A percentile compares a stretch with the other conserved stretches of the same genome.
These are phyloP conservation scores for Labia minor DNA, from an alignment of 2,888 invertebrate genomes.

Conservation along the genomic window DNA sequence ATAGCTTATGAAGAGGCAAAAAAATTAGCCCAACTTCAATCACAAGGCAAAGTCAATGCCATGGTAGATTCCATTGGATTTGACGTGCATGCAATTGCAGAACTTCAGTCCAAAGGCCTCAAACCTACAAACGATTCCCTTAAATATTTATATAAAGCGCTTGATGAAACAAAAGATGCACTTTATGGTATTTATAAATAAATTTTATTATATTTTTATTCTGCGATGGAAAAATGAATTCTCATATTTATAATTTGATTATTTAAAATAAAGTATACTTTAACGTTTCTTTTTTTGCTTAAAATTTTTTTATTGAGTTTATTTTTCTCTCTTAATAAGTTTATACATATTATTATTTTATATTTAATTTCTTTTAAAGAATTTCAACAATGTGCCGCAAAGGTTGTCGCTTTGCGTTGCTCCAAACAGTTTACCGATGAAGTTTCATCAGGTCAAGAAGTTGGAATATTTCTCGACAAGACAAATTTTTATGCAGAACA, in stretches of 20 bases:
- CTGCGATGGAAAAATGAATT: too few relatives aligned
- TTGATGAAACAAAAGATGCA: slow-evolving; percentile 53
- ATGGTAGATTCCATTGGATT: slow-evolving; percentile 75
- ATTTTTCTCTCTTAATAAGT: too few relatives aligned
- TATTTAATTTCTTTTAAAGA: too few relatives aligned
- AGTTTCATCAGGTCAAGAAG: slow-evolving; percentile 74
- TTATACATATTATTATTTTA: too few relatives aligned
- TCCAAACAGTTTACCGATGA: slow-evolving; percentile 76
- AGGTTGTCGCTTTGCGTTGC: slow-evolving; percentile 68
- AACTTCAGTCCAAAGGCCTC: slow-evolving; percentile 67
- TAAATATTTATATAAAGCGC: slow-evolving; percentile 76
- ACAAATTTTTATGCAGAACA: slow-evolving; percentile 98
- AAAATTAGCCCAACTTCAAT: slow-evolving; percentile 68
- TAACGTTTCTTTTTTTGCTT: too few relatives aligned
- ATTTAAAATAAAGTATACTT: too few relatives aligned
- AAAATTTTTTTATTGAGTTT: too few relatives aligned
- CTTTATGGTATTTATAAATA: slow-evolving; percentile 62
- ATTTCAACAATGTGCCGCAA: slow-evolving; percentile 61
- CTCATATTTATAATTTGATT: too few relatives aligned
- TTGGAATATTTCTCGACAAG: slow-evolving; percentile 79
- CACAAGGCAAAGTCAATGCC: slow-evolving; percentile 74
- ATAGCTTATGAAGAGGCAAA: slow-evolving; percentile 80
- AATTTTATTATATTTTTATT: not conserved
- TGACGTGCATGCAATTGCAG: slow-evolving; percentile 89
- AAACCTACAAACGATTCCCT: slow-evolving; percentile 78